Evolutionary conservation across 2,888 invertebrate species (phyloP).

Genomic region (Cephus pulcher): DNA sequence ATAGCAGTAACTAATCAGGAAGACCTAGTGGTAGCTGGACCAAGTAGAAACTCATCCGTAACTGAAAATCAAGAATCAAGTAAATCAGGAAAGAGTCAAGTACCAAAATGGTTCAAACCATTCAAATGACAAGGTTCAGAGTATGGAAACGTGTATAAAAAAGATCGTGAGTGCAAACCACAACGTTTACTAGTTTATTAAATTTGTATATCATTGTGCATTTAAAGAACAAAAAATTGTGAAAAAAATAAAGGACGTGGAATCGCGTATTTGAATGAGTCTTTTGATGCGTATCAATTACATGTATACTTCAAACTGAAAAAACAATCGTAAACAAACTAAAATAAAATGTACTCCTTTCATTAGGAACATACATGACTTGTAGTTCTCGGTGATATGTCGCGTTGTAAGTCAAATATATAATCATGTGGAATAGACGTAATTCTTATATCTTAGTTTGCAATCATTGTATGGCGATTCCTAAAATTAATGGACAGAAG

Average conservation of each 20-base stretch:
- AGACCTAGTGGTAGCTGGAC: conserved; percentile 17
- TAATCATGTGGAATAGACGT: background rate
- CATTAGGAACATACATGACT: background rate
- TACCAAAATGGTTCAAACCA: conserved; percentile 50
- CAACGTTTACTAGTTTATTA: background rate
- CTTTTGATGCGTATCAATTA: background rate
- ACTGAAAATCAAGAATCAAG: conserved; percentile 6
- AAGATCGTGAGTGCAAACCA: background rate
- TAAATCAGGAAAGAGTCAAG: conserved; percentile 27
- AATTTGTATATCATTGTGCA: conserved; percentile 8
- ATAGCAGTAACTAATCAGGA: conserved; percentile 20
- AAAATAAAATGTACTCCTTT: background rate
- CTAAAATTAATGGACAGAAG: background rate
- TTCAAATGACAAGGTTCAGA: conserved; percentile 36
- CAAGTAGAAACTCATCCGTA: conserved; percentile 13
- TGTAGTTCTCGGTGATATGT: background rate
- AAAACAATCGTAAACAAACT: conserved; percentile 13
- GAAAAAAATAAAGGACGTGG: conserved; percentile 13
- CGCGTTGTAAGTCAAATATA: background rate
- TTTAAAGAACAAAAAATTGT: background rate
- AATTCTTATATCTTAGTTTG: background rate
- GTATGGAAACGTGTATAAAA: background rate
- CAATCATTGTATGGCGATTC: background rate
- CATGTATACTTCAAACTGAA: background rate
- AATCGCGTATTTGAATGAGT: conserved; percentile 18